Conservation (phyloP, 2,888 invertebrate genomes). For the Ypsolopha sequella region DNA sequence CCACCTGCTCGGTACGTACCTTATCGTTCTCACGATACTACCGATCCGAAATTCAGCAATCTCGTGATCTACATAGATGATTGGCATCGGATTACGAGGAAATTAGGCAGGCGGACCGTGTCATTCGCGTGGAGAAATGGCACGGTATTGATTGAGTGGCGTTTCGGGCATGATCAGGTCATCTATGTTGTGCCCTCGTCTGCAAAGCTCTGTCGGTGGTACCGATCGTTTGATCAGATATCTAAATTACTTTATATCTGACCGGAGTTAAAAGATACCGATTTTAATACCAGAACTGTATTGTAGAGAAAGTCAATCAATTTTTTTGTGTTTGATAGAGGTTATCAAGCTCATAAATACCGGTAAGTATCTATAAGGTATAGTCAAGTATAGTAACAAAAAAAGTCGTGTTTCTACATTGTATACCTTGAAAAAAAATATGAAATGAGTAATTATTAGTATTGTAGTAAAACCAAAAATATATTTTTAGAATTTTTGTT, state of each 20-base stretch:
- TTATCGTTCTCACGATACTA: constrained; percentile 64
- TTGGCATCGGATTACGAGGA: constrained; percentile 56
- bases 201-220: constrained; percentile 26
- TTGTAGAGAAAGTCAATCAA: constrained; percentile 60
- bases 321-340: constrained; percentile 23
- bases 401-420: no score
- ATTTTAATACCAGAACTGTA: constrained; percentile 43
- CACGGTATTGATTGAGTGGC: constrained; percentile 43
- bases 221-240: constrained; percentile 45
- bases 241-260: constrained; percentile 50
- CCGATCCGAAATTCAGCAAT: constrained; percentile 52
- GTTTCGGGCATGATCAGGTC: constrained; percentile 30
- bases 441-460: no score
- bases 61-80: constrained; percentile 64
- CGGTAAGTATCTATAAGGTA: no score
- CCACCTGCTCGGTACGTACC: constrained; percentile 51
- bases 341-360: constrained; percentile 4
- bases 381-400: no score
- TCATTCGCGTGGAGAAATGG: constrained; percentile 57
- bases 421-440: no score
- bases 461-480: no score
- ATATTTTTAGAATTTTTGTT: no score
- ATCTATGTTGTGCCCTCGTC: constrained; percentile 44
- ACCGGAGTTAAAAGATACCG: constrained; percentile 39
- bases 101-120: constrained; percentile 53